These are phyloP conservation scores for Balanococcus diminutus DNA, from an alignment of 2,888 invertebrate genomes.

Conservation along the genomic window DNA sequence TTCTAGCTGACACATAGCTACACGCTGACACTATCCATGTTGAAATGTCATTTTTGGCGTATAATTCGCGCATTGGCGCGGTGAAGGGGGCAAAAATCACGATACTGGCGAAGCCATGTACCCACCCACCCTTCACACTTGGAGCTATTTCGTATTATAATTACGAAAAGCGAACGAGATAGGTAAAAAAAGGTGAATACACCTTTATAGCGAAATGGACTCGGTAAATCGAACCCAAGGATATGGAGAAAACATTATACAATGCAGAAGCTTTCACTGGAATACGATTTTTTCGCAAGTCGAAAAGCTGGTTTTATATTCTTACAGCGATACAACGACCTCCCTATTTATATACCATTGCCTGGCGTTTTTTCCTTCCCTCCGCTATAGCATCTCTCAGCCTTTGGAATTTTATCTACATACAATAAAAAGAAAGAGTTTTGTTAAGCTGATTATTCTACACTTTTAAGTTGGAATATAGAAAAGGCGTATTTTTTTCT, in stretches of 20 bases:
- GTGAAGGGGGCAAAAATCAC: too few relatives aligned
- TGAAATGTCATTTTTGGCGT: constrained; percentile 8
- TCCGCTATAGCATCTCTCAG: constrained; percentile 6
- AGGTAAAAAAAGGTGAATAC: not conserved
- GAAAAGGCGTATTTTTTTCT: not conserved
- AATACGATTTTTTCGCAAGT: not conserved
- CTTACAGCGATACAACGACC: not conserved
- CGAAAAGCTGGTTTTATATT: constrained; percentile 18
- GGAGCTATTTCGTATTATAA: too few relatives aligned
- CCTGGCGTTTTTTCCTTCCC: not conserved
- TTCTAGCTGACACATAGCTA: constrained; percentile 32
- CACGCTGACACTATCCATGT: not conserved
- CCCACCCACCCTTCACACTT: too few relatives aligned
- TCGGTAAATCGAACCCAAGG: not conserved
- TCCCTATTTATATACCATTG: not conserved
- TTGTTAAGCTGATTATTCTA: constrained; percentile 35
- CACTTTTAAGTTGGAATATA: constrained; percentile 28
- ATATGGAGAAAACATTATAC: not conserved
- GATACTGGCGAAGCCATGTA: too few relatives aligned
- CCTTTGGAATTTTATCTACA: constrained; percentile 1
- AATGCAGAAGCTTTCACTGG: not conserved
- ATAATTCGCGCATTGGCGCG: not conserved
- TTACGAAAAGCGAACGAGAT: not conserved
- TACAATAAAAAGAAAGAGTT: constrained; percentile 29
- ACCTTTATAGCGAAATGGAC: too few relatives aligned